Evolutionary conservation across 1,140 invertebrate species (phyloP), one percentile per base, ranked within the genome.

Genomic region (Ceratina australensis): DNA sequence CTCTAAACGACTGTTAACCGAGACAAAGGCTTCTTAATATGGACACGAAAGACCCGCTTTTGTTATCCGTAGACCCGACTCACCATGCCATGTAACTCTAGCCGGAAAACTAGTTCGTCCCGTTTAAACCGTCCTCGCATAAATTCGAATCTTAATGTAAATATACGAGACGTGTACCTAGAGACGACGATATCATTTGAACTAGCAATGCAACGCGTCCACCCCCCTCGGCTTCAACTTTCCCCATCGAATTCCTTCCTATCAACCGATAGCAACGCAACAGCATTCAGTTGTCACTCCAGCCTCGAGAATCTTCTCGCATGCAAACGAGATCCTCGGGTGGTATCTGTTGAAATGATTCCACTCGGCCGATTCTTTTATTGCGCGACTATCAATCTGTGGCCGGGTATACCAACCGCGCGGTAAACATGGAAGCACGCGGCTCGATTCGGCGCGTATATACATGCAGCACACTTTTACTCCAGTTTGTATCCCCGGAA

Each of bases 381-480:
- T 16, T 13, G 20, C 28, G 47, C n/a, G 60, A 49, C 66, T 20
- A 50, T 33, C 20, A 20, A 18, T 24, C 49, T 26, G 33, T 24
- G 42, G 52, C 52, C 42, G 24, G 67, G n/a, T n/a, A n/a, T 68
- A 66, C 24, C 49, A 16, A 15, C 50, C 16, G 59, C 16, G 52
- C 16, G 61, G 72, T 84, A 84, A 84, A 84, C 81, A 80, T 80
- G 72, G 72, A 83, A 77, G 59, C 79, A 61, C 65, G 68, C 72
- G 67, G 61, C 57, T 65, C 72, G 22, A 81, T 87, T 82, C 80
- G 79, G 69, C 52, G 68, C 83, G 82, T 63, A 42, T 42, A 33
- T 33, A 54, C 52, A 81, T 86, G 79, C 81, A 82, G 81, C 83
- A 88, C 84, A 89, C 86, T 89, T 90, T 90, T 90, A 90, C 89